phyloP scores from a whole-genome alignment of 2,888 invertebrate genomes.

The Phengaris alcon region DNA sequence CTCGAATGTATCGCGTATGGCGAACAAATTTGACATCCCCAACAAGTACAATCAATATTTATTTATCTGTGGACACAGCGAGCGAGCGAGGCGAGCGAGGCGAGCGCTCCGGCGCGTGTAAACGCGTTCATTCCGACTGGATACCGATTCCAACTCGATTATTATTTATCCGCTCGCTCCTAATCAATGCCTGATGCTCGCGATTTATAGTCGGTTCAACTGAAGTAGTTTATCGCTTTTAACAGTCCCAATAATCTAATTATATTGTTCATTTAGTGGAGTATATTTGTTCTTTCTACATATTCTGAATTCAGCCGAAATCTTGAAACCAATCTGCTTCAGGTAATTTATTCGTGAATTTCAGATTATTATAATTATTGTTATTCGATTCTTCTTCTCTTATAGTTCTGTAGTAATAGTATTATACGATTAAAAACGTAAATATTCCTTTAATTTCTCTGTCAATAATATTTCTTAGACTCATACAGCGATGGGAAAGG shows the following conservation, averaged over 20 bases:
- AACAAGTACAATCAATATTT: conserved; percentile 30
- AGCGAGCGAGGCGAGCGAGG: conserved; percentile 13
- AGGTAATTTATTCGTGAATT: too few species aligned
- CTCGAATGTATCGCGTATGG: conserved; percentile 29
- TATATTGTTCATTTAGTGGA: conserved; percentile 5
- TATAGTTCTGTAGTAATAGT: too few species aligned
- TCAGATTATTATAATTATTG: too few species aligned
- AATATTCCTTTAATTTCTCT: too few species aligned
- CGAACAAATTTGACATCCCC: conserved; percentile 26
- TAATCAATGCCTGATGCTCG: conserved; percentile 64
- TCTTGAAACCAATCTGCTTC: not conserved
- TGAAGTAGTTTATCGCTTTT: conserved; percentile 30
- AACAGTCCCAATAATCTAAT: conserved; percentile 23
- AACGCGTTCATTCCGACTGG: conserved; percentile 38
- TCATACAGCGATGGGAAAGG: too few species aligned
- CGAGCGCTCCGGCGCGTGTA: conserved; percentile 23
- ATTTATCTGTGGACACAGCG: conserved; percentile 32
- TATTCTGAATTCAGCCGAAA: not conserved
- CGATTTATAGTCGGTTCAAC: conserved; percentile 48
- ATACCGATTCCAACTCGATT: conserved; percentile 55
- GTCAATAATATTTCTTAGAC: too few species aligned
- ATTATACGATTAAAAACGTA: too few species aligned
- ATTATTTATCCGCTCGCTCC: conserved; percentile 64
- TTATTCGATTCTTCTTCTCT: too few species aligned
- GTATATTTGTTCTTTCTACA: not conserved